Conservation (phyloP, 1,140 invertebrate species). For the Lerema accius region DNA sequence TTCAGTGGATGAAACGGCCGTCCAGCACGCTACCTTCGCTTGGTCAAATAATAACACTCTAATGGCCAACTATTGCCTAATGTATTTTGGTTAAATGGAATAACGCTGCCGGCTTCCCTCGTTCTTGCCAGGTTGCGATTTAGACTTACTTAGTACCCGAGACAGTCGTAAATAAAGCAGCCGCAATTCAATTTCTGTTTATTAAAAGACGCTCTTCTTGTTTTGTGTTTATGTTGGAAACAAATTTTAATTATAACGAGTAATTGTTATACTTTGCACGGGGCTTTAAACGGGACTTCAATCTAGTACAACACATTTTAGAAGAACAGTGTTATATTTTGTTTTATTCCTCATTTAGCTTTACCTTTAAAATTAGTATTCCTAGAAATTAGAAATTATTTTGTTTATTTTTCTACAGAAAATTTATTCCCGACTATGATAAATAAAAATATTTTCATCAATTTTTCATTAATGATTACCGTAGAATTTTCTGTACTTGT, state of each 20-base stretch:
- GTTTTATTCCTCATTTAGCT: no score
- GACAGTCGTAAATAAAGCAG: conserved; percentile 50
- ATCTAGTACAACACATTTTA: no score
- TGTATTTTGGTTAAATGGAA: conserved; percentile 78
- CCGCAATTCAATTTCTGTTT: conserved; percentile 69
- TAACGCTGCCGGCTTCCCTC: conserved; percentile 59
- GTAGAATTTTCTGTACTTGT: no score
- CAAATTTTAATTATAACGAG: neutral
- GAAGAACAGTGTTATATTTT: no score
- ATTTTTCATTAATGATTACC: no score
- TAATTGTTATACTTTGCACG: no score
- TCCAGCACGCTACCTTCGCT: conserved; percentile 67
- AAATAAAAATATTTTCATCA: no score
- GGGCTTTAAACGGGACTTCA: no score
- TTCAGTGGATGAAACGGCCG: conserved; percentile 64
- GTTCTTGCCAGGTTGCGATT: conserved; percentile 66
- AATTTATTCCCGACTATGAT: no score
- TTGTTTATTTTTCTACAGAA: no score
- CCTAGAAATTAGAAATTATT: no score
- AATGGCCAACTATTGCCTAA: conserved; percentile 77
- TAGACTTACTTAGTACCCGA: conserved; percentile 60
- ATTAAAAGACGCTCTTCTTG: conserved; percentile 62
- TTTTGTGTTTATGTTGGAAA: conserved; percentile 14
- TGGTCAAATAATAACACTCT: conserved; percentile 75
- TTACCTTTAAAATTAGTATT: no score